phyloP scores from a whole-genome alignment of 2,888 invertebrate genomes.

The Andrena haemorrhoa region DNA sequence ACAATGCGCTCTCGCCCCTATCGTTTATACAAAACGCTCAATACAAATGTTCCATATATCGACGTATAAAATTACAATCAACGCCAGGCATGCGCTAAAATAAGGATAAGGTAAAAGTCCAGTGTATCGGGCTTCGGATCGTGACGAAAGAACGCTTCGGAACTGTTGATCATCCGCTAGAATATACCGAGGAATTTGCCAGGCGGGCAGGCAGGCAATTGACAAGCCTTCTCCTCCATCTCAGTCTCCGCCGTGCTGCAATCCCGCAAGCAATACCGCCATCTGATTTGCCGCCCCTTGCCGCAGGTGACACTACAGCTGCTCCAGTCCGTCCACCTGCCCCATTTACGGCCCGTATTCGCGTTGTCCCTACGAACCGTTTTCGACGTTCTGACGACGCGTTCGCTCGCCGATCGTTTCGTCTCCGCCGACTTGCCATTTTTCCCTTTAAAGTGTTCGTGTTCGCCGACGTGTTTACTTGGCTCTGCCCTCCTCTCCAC shows the following conservation, averaged over 20 bases:
- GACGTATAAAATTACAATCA: slow-evolving; percentile 36
- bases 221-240: slow-evolving; percentile 86
- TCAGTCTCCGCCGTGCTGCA: slow-evolving; percentile 85
- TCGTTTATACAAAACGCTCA: slow-evolving; percentile 13
- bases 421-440: not conserved
- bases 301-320: slow-evolving; percentile 89
- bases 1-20: not conserved
- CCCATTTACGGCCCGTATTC: slow-evolving; percentile 80
- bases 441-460: not conserved
- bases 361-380: slow-evolving; percentile 20
- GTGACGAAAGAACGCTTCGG: not conserved
- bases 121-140: not conserved
- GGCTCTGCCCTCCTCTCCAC: slow-evolving; percentile 17
- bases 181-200: slow-evolving; percentile 81
- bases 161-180: slow-evolving; percentile 14
- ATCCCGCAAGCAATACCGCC: slow-evolving; percentile 85
- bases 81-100: slow-evolving; percentile 8
- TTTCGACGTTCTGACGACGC: not conserved
- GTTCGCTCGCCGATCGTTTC: slow-evolving; percentile 10
- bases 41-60: slow-evolving; percentile 35
- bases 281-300: slow-evolving; percentile 87
- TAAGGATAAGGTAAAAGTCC: not conserved
- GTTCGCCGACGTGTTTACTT: not conserved
- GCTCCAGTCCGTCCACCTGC: slow-evolving; percentile 88
- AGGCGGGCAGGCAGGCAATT: slow-evolving; percentile 85